A percentile compares a stretch with the other conserved stretches of the same genome.
phyloP scores from a whole-genome alignment of 30 jellyfish, hydroid and myxozoan species.

The Pelagia noctiluca region DNA sequence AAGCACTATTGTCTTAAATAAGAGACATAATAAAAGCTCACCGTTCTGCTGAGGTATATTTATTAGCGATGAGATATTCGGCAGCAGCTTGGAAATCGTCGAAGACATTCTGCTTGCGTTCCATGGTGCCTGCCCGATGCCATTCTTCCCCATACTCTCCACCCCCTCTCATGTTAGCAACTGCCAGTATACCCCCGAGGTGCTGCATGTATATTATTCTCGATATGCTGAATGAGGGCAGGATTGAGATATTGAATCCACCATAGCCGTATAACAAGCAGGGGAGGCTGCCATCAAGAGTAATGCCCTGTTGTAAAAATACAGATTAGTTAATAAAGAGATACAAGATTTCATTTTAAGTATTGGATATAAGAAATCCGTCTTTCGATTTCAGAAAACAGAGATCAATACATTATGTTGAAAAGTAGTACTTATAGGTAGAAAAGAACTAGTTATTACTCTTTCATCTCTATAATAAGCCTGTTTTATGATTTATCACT shows the following conservation, averaged over 20 bases:
- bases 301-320: conserved; percentile 76
- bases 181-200: conserved; percentile 89
- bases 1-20: not conserved
- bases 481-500: too few species aligned
- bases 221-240: conserved; percentile 86
- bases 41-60: conserved; percentile 81
- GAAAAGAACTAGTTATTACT: too few species aligned
- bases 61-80: conserved; percentile 76
- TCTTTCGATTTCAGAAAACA: too few species aligned
- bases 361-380: too few species aligned
- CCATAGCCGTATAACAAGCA: conserved; percentile 97
- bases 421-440: too few species aligned
- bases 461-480: too few species aligned
- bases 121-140: conserved; percentile 91
- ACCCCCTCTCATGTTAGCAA: conserved; percentile 98
- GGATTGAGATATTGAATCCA: conserved; percentile 91
- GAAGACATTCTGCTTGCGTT: conserved; percentile 84
- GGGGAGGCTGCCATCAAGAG: conserved; percentile 87
- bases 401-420: too few species aligned
- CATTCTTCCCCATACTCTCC: conserved; percentile 98
- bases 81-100: conserved; percentile 98
- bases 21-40: conserved; percentile 6
- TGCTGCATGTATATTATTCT: conserved; percentile 81
- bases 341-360: not conserved
- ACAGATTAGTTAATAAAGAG: not conserved